Percentiles rank a stretch among this genome's conserved stretches.
Evolutionary conservation across 2,113 vertebrate species (phyloP).

Genomic region (Calonectris borealis): DNA sequence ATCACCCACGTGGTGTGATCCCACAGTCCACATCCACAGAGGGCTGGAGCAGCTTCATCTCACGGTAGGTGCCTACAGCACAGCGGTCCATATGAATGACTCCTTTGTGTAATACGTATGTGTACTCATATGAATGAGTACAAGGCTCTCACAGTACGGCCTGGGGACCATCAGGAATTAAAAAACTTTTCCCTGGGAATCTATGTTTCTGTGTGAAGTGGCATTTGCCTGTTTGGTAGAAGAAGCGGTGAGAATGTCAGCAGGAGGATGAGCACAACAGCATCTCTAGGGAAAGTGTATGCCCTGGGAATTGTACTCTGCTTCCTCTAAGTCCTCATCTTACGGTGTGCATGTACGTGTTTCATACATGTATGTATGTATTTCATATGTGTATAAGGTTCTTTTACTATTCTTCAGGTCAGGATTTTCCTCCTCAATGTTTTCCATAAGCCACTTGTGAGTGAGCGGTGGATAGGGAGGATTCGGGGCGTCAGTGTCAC

Average conservation of each 20-base stretch:
- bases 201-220: background rate
- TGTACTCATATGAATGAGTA: background rate
- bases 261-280: background rate
- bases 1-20: too few species aligned
- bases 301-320: background rate
- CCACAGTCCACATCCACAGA: background rate
- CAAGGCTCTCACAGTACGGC: background rate
- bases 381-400: background rate
- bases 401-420: background rate
- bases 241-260: background rate
- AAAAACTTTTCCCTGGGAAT: background rate
- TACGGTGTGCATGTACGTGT: background rate
- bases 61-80: background rate
- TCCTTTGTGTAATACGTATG: background rate
- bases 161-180: background rate
- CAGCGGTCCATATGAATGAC: too few species aligned
- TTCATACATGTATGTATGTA: background rate
- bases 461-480: rapidly evolving
- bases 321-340: background rate
- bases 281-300: background rate
- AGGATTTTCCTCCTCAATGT: background rate
- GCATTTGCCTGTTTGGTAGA: background rate
- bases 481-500: background rate
- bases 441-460: background rate
- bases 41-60: background rate